Percentiles rank a stretch among this genome's conserved stretches.
Conservation (phyloP, 2,797 vertebrate genomes). For the Semaprochilodus insignis region DNA sequence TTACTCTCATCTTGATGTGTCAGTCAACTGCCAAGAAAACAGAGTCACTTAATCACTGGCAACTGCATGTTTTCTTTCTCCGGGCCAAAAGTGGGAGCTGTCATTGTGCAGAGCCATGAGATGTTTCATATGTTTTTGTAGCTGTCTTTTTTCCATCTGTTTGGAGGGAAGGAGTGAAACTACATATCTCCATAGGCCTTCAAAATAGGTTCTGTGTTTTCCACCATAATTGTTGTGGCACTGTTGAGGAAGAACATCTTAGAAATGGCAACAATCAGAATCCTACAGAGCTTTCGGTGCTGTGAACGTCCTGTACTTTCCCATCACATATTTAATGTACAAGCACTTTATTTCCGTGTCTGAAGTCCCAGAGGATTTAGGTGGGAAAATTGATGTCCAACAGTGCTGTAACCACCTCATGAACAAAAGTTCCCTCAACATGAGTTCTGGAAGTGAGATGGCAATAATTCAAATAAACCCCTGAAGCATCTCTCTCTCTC, state of each 20-base stretch:
- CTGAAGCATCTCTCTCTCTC: not conserved
- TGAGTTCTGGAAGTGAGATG: not conserved
- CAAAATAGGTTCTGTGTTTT: slow-evolving; percentile 1
- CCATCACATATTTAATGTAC: too few relatives aligned
- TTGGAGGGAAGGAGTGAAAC: not conserved
- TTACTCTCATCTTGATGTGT: slow-evolving; percentile 44
- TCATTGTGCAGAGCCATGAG: slow-evolving; percentile 2
- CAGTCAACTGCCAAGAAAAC: slow-evolving; percentile 36
- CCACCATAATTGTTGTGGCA: not conserved
- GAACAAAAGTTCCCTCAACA: not conserved
- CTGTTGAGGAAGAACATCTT: not conserved
- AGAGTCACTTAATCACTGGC: slow-evolving; percentile 34
- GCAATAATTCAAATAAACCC: not conserved
- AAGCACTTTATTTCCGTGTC: not conserved
- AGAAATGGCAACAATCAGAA: not conserved
- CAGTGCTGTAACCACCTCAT: not conserved
- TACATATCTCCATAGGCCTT: not conserved
- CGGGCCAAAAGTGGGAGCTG: slow-evolving; percentile 19
- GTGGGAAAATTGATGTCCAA: not conserved
- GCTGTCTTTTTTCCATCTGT: slow-evolving; percentile 3
- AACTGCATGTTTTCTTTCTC: slow-evolving; percentile 41
- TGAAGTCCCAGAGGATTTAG: not conserved
- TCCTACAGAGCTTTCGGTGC: not conserved
- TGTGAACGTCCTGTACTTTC: not conserved
- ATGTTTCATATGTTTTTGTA: slow-evolving; percentile 29